Evolutionary conservation across 2,113 vertebrate genomes (phyloP).

Genomic region (Passer domesticus): DNA sequence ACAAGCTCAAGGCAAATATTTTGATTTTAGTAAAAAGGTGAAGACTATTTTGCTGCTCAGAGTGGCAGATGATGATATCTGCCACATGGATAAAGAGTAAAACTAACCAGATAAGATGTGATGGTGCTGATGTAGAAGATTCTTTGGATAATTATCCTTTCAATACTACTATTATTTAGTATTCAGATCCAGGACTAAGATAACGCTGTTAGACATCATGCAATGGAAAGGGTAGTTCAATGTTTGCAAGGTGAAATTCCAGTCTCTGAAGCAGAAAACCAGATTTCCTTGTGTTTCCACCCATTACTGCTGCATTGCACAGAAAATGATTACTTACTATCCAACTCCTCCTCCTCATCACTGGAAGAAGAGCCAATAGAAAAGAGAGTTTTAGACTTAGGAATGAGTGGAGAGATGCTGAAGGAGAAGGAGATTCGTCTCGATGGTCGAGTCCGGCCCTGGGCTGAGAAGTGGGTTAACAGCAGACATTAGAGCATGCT

Average conservation of each 20-base stretch:
- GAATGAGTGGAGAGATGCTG: conserved; percentile 89
- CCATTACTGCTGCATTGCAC: not conserved
- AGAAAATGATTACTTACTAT: conserved; percentile 84
- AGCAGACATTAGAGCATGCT: conserved; percentile 72
- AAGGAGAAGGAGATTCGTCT: conserved; percentile 90
- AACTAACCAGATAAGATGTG: not conserved
- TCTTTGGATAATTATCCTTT: not conserved
- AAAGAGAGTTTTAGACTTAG: conserved; percentile 89
- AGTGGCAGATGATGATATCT: not conserved
- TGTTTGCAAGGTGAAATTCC: not conserved
- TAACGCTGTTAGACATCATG: not conserved
- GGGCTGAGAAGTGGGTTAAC: conserved; percentile 78
- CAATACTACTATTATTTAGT: not conserved
- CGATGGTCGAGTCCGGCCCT: conserved; percentile 77
- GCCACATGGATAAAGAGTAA: not conserved
- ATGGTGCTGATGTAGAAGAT: not conserved
- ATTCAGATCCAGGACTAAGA: not conserved
- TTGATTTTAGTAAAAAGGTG: not conserved
- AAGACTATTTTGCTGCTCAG: not conserved
- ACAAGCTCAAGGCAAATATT: not conserved
- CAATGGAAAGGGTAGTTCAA: not conserved
- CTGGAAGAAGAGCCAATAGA: conserved; percentile 89
- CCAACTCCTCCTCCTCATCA: conserved; percentile 87
- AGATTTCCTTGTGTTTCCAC: not conserved
- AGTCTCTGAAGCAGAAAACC: not conserved